These are phyloP conservation scores for Matsumyia berberina DNA, from an alignment of 2,888 invertebrate genomes.

Conservation along the genomic window DNA sequence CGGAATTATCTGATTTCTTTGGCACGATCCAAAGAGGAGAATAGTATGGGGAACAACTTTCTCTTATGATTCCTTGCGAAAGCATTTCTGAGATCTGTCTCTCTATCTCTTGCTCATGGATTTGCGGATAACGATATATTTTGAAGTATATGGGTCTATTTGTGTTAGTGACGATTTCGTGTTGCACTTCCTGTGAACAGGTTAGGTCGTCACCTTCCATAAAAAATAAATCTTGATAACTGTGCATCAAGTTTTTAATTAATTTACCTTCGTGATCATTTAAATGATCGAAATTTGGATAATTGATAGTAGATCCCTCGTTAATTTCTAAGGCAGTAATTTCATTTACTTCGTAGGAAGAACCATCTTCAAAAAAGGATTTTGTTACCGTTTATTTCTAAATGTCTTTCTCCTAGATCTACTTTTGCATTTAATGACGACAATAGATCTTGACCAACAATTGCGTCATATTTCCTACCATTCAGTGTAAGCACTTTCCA, in stretches of 20 bases:
- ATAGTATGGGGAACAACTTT: neutral
- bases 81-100: neutral
- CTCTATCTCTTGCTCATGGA: neutral
- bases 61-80: neutral
- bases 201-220: neutral
- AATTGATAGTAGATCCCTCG: no score
- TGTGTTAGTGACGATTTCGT: neutral
- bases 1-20: no score
- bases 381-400: slow-evolving; percentile 11
- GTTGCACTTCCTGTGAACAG: neutral
- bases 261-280: neutral
- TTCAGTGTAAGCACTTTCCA: slow-evolving; percentile 17
- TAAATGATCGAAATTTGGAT: no score
- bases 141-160: neutral
- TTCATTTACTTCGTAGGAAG: neutral
- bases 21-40: no score
- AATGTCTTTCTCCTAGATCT: neutral
- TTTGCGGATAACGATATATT: neutral
- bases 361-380: neutral
- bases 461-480: slow-evolving; percentile 1
- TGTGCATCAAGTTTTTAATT: neutral
- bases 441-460: neutral
- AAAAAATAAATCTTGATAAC: neutral
- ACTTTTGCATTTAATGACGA: neutral
- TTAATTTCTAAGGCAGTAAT: neutral